Conservation (phyloP, 2,113 vertebrate genomes). For the Periophthalmodon schlosseri region DNA sequence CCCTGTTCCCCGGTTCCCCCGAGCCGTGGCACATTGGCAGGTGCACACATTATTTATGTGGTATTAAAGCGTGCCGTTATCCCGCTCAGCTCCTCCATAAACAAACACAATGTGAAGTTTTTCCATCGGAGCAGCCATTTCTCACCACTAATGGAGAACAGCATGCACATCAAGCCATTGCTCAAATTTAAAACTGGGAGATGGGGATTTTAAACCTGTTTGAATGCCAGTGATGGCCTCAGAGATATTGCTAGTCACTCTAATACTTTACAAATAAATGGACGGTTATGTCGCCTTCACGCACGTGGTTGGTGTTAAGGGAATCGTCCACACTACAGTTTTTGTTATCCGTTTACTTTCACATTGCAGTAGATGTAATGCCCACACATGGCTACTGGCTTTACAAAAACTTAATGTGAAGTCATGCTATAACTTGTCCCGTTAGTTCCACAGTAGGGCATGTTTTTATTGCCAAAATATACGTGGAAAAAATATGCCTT, state of each 20-base stretch:
- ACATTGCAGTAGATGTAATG: no score
- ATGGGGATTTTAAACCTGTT: conserved; percentile 6
- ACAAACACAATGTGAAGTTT: conserved; percentile 5
- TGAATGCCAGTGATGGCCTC: neutral
- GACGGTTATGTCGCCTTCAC: neutral
- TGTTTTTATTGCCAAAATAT: no score
- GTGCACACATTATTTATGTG: conserved; percentile 1
- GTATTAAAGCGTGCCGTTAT: conserved; percentile 2
- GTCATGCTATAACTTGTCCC: no score
- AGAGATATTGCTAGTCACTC: neutral
- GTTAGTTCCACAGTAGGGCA: no score
- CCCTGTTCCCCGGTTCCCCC: neutral
- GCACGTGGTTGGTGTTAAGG: neutral
- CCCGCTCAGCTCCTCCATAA: conserved; percentile 1
- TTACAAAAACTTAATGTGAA: no score
- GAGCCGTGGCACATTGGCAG: neutral
- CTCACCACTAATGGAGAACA: conserved; percentile 8
- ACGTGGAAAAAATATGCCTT: no score
- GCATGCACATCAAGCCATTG: neutral
- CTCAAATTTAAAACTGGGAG: conserved; percentile 7
- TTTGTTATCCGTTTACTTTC: no score
- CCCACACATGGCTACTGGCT: no score
- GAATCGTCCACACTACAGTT: neutral
- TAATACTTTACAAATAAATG: conserved; percentile 6
- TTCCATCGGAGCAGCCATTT: neutral